Evolutionary conservation across 2,797 vertebrate species (phyloP).

Genomic region (Fundulus diaphanus): DNA sequence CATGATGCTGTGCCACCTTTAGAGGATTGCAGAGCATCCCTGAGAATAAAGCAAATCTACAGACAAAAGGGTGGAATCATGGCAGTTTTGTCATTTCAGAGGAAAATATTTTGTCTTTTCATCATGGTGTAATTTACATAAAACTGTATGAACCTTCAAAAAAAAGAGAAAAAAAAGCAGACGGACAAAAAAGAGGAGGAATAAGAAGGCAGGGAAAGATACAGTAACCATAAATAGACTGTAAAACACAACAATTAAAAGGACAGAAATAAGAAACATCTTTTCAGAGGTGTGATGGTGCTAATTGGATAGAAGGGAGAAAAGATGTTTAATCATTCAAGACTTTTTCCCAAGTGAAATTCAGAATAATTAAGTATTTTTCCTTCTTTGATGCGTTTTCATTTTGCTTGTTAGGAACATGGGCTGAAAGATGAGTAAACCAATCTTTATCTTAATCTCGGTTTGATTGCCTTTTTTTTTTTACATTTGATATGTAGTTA

Average conservation of each 20-base stretch:
- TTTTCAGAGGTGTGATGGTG: slow-evolving; percentile 48
- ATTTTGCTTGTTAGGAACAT: slow-evolving; percentile 30
- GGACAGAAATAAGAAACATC: slow-evolving; percentile 50
- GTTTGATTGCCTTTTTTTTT: slow-evolving; percentile 37
- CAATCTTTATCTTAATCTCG: slow-evolving; percentile 34
- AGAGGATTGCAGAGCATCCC: slow-evolving; percentile 58
- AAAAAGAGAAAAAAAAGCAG: slow-evolving; percentile 17
- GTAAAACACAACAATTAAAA: slow-evolving; percentile 51
- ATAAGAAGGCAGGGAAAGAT: slow-evolving; percentile 10
- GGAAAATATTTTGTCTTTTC: slow-evolving; percentile 60
- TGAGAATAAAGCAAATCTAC: slow-evolving; percentile 65
- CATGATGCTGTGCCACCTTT: slow-evolving; percentile 61
- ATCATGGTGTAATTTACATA: slow-evolving; percentile 65
- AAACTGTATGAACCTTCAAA: slow-evolving; percentile 53
- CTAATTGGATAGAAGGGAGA: slow-evolving; percentile 56
- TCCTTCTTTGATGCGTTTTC: slow-evolving; percentile 51
- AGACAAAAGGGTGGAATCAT: slow-evolving; percentile 62
- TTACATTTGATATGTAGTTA: slow-evolving; percentile 58
- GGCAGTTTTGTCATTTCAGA: slow-evolving; percentile 74
- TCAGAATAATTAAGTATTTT: slow-evolving; percentile 45
- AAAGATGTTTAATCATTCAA: slow-evolving; percentile 24
- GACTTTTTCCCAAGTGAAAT: background rate
- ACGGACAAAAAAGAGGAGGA: slow-evolving; percentile 14
- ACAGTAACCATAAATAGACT: slow-evolving; percentile 42
- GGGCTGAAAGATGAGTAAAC: slow-evolving; percentile 36